A percentile compares a stretch with the other conserved stretches of the same genome.
phyloP scores from a whole-genome alignment of 1,140 invertebrate genomes.

The Pollicipes pollicipes region DNA sequence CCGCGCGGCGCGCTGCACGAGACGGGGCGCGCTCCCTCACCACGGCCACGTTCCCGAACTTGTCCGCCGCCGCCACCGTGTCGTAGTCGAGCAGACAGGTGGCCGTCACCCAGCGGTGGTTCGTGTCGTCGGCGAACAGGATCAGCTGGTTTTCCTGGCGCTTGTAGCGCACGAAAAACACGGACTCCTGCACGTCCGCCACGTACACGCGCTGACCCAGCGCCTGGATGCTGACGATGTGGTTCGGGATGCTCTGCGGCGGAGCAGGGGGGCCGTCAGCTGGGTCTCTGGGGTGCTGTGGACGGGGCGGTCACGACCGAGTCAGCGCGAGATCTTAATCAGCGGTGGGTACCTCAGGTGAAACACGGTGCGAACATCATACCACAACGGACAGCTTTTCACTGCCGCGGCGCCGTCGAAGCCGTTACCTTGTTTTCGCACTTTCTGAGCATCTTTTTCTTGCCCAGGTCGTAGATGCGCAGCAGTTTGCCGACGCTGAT shows the following conservation, averaged over 20 bases:
- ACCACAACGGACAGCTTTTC: background rate
- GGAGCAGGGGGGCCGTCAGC: background rate
- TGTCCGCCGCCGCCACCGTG: conserved; percentile 88
- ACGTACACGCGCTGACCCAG: conserved; percentile 87
- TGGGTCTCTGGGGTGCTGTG: background rate
- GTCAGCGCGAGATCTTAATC: background rate
- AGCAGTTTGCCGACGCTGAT: conserved; percentile 83
- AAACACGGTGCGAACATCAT: conserved; percentile 1
- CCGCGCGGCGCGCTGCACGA: too few species aligned
- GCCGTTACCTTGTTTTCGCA: conserved; percentile 82
- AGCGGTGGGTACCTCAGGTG: background rate
- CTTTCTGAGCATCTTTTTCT: conserved; percentile 88
- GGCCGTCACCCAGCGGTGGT: conserved; percentile 87
- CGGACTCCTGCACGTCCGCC: conserved; percentile 90
- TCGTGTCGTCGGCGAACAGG: conserved; percentile 94
- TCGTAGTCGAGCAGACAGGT: conserved; percentile 89
- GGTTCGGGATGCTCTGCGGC: conserved; percentile 75
- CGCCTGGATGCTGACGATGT: conserved; percentile 80
- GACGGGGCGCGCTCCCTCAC: conserved; percentile 37
- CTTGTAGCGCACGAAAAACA: conserved; percentile 91
- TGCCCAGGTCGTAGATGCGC: conserved; percentile 89
- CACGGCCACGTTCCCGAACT: conserved; percentile 94
- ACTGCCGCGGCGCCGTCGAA: too few species aligned
- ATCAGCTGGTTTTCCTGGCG: conserved; percentile 91
- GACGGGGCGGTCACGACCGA: background rate